A percentile compares a stretch with the other conserved stretches of the same genome.
Conservation (phyloP, 1,140 invertebrate species). For the Manduca sexta region DNA sequence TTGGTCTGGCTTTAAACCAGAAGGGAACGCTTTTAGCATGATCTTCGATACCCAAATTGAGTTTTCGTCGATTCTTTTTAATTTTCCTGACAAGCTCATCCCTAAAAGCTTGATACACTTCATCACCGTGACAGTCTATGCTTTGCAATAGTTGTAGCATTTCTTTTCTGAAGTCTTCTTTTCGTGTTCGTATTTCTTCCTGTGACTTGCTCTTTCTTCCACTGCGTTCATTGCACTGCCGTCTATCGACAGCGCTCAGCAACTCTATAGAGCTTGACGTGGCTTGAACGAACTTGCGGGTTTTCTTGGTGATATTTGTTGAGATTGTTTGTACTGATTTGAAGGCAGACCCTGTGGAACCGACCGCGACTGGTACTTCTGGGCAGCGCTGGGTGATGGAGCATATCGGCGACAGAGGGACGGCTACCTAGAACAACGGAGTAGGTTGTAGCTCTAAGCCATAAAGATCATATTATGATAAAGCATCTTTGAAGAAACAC, state of each 20-base stretch:
- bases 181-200: conserved; percentile 20
- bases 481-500: conserved; percentile 6
- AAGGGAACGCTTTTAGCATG: background rate
- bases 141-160: background rate
- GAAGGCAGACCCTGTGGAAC: background rate
- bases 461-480: no score
- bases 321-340: conserved; percentile 5
- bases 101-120: background rate
- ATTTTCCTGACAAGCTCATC: background rate
- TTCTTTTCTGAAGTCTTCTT: conserved; percentile 9
- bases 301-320: background rate
- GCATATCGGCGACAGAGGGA: conserved; percentile 18
- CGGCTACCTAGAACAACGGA: conserved; percentile 26
- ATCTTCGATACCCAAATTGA: background rate
- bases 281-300: conserved; percentile 15
- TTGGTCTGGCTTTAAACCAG: background rate
- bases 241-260: background rate
- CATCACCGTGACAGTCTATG: background rate
- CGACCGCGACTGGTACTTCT: background rate
- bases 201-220: conserved; percentile 28
- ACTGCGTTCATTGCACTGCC: background rate
- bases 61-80: background rate
- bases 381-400: background rate
- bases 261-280: conserved; percentile 17
- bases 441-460: no score